Conservation (phyloP, 2,113 vertebrate species). For the Anseranas semipalmata region DNA sequence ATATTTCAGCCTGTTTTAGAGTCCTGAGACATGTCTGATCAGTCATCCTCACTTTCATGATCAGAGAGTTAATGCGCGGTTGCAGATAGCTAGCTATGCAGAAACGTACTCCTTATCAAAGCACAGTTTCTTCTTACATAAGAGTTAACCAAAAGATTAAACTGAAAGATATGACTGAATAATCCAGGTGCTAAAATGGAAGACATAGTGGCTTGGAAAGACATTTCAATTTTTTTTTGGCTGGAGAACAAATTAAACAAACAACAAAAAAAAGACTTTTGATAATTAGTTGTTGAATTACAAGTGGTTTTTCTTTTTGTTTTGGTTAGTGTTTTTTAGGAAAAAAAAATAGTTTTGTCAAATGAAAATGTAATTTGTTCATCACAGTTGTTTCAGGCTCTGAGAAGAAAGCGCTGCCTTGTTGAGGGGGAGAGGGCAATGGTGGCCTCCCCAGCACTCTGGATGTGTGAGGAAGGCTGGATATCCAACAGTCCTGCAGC, state of each 20-base stretch:
- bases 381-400: background rate
- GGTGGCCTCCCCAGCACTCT: rapidly evolving
- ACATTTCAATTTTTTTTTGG: background rate
- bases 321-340: background rate
- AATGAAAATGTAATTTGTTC: background rate
- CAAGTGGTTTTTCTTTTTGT: background rate
- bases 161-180: background rate
- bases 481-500: background rate
- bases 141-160: background rate
- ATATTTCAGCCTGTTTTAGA: background rate
- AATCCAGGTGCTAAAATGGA: background rate
- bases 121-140: background rate
- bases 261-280: background rate
- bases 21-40: background rate
- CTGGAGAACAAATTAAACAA: background rate
- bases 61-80: rapidly evolving
- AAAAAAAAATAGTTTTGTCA: background rate
- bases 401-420: rapidly evolving
- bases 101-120: background rate
- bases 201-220: background rate
- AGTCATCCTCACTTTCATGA: background rate
- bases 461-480: background rate
- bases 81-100: background rate
- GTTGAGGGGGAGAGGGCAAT: background rate
- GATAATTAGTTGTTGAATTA: background rate